Percentiles rank a stretch among this genome's conserved stretches.
Conservation (phyloP, 2,113 vertebrate species). For the Lepus timidus region DNA sequence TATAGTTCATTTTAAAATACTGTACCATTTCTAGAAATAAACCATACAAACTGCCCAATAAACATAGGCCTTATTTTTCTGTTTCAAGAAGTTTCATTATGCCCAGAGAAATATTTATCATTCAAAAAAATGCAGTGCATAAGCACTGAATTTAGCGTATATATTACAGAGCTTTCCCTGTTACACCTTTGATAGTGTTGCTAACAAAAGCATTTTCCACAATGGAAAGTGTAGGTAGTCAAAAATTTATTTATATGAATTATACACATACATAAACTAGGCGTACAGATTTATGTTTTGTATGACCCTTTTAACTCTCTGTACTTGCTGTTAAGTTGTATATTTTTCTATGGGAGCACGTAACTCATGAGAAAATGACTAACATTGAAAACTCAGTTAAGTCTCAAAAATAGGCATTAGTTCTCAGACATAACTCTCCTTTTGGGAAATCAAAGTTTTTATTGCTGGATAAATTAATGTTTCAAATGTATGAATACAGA, state of each 20-base stretch:
- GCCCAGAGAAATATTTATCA: slow-evolving; percentile 60
- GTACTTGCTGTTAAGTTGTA: slow-evolving; percentile 89
- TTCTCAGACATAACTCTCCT: slow-evolving; percentile 87
- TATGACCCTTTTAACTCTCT: slow-evolving; percentile 90
- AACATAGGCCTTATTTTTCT: slow-evolving; percentile 44
- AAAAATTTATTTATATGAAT: slow-evolving; percentile 87
- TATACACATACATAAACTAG: slow-evolving; percentile 84
- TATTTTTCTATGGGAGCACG: slow-evolving; percentile 87
- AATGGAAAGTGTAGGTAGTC: slow-evolving; percentile 79
- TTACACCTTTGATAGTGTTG: slow-evolving; percentile 76
- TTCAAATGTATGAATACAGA: slow-evolving; percentile 91
- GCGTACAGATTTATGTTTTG: slow-evolving; percentile 88
- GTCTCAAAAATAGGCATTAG: slow-evolving; percentile 87
- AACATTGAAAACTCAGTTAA: slow-evolving; percentile 89
- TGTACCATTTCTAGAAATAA: slow-evolving; percentile 6
- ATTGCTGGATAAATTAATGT: slow-evolving; percentile 90
- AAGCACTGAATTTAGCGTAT: slow-evolving; percentile 67
- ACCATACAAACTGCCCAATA: background rate
- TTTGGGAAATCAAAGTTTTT: slow-evolving; percentile 92
- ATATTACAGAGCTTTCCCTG: slow-evolving; percentile 59
- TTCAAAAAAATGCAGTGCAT: slow-evolving; percentile 64
- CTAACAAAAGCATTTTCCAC: slow-evolving; percentile 84
- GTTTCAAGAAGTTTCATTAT: slow-evolving; percentile 56
- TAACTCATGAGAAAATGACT: slow-evolving; percentile 89
- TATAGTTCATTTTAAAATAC: background rate